Evolutionary conservation across 2,113 vertebrate species (phyloP), one percentile per base, ranked within the genome.

Genomic region (Dinomys branickii): DNA sequence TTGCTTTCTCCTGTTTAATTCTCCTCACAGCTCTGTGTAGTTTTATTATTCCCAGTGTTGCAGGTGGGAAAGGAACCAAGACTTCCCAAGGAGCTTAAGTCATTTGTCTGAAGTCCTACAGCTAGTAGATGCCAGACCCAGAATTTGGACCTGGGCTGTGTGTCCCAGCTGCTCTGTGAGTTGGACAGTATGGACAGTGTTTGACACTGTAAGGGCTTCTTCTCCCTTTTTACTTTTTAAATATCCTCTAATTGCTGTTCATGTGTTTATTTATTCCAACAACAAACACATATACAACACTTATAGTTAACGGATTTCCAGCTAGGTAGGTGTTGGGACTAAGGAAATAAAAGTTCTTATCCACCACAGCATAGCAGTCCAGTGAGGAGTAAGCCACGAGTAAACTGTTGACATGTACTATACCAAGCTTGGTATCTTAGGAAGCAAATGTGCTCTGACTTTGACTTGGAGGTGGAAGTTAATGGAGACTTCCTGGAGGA

Each of bases 401-500:
- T 26, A 11, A 82, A 44, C 5, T 24, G 2, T 14, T 65, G 73
- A 9, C 33, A 20, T 19, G 3, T 38, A 52, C 47, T 52, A 3
- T 9, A 35, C 77, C 19, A 7, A 35, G 50, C 33, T 54, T 82
- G n/a, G 65, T 84, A 69, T 6, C 38, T 69, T 65, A 94, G 73
- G 56, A 22, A 63, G 19, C n/a, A 88, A 88, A 30, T 38, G 2
- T 54, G 12, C 22, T 96, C 52, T 63, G 82, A 54, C 50, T 56
- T 61, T 5, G 41, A 38, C 44, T 30, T 94, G 54, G 56, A 92
- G 54, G 85, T 17, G 41, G 35, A 95, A 83, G 30, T 82, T 73
- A 52, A 50, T 67, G 86, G 80, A 91, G 84, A 11, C 59, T 89
- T 83, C 80, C 85, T 91, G 56, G 61, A 58, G 67, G 96, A 81